phyloP scores from a whole-genome alignment of 2,797 vertebrate species.

The Melanotaenia parkinsoni region DNA sequence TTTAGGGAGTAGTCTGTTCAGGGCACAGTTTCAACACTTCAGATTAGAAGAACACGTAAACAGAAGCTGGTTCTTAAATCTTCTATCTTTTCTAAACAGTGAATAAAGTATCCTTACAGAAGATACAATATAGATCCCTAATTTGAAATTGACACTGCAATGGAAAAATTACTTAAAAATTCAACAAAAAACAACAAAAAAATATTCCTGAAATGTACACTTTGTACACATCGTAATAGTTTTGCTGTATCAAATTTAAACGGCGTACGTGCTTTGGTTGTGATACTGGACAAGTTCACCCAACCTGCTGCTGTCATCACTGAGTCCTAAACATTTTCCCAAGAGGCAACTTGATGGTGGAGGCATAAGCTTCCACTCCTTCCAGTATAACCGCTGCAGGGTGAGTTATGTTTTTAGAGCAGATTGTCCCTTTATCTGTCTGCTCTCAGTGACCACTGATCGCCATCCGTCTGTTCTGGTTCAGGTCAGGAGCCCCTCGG shows the following conservation, averaged over 20 bases:
- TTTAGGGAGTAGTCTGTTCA: no score
- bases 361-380: constrained; percentile 10
- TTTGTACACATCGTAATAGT: neutral
- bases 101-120: neutral
- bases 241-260: neutral
- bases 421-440: constrained; percentile 59
- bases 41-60: neutral
- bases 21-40: no score
- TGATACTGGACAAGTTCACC: neutral
- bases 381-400: constrained; percentile 35
- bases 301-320: constrained; percentile 6
- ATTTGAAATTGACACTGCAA: no score
- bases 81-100: neutral
- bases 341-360: constrained; percentile 23
- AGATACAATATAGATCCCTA: neutral
- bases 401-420: constrained; percentile 55
- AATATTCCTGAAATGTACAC: neutral
- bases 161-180: neutral
- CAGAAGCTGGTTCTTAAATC: neutral
- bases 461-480: constrained; percentile 60
- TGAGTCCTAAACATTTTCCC: constrained; percentile 24
- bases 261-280: neutral
- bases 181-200: neutral
- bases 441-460: constrained; percentile 61
- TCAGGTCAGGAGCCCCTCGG: constrained; percentile 65